Conservation (phyloP, 2,113 vertebrate genomes). For the Semicossyphus pulcher region DNA sequence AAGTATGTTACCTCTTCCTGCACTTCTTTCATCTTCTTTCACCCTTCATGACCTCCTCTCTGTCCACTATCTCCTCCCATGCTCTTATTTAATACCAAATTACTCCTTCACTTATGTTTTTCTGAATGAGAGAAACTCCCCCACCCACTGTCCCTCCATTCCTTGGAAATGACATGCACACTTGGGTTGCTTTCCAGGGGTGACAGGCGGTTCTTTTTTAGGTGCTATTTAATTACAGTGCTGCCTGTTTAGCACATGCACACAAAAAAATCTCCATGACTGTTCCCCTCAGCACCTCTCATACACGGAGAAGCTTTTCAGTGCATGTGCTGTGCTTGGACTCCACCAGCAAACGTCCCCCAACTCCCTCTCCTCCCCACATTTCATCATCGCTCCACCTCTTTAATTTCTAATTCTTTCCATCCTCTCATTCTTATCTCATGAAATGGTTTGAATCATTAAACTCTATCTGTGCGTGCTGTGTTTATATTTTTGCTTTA, state of each 20-base stretch:
- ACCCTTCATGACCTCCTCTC: constrained; percentile 9
- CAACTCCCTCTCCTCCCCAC: neutral
- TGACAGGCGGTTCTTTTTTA: constrained; percentile 67
- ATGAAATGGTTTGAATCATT: constrained; percentile 13
- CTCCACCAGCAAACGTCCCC: constrained; percentile 1
- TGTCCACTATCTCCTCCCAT: constrained; percentile 13
- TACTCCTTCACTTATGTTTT: constrained; percentile 50
- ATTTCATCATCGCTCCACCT: constrained; percentile 51
- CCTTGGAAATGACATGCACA: constrained; percentile 69
- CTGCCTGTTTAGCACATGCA: constrained; percentile 7
- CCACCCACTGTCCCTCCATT: constrained; percentile 52
- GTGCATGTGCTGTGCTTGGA: constrained; percentile 27
- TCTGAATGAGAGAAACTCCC: constrained; percentile 45
- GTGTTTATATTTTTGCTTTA: constrained; percentile 13
- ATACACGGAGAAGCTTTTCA: constrained; percentile 23
- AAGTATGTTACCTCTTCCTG: constrained; percentile 16
- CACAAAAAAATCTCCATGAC: neutral
- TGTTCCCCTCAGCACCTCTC: constrained; percentile 26
- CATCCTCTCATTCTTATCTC: constrained; percentile 44
- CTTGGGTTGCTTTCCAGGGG: constrained; percentile 48
- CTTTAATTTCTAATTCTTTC: constrained; percentile 61
- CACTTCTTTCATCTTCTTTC: constrained; percentile 11
- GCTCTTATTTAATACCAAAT: constrained; percentile 50
- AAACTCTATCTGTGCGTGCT: constrained; percentile 34
- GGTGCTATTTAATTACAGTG: constrained; percentile 54